Evolutionary conservation across 1,140 invertebrate genomes (phyloP), one percentile per base, ranked within the genome.

Genomic region (Bombus superbus): DNA sequence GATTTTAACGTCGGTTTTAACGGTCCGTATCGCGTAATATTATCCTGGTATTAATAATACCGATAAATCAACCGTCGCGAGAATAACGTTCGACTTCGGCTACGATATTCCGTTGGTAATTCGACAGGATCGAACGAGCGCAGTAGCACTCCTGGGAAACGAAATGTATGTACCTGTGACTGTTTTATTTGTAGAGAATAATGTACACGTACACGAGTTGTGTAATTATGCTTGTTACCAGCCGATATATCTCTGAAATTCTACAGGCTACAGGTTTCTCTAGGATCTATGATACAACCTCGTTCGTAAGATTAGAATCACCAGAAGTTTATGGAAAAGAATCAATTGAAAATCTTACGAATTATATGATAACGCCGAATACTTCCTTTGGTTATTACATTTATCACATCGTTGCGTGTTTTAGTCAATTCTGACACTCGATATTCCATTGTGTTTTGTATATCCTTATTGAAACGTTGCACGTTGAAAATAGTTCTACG

Each of bases 1-100:
- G 88, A 89, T 89, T 89, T 89, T 89, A 89, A 89, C 88, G 88
- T 88, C 85, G 88, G 88, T 89, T 89, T 89, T 89, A 89, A 89
- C 88, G 88, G 88, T 68, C 80, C 88, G 88, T 89, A 89, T 89
- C 88, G 84, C 88, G 88, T 89, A 89, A 89, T 89, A 89, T 89
- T 89, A 89, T 89, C 88, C 88, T 25, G 86, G 76, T 89, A 89
- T 89, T 89, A 89, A 89, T 89, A 89, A 89, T 89, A 81, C 79
- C 88, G 72, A 89, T 89, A 89, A 89, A 89, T 89, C 88, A 89
- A 89, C 84, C 85, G 76, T 81, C 88, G 77, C 66, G 88, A 88
- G 88, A 89, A 89, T 89, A 89, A 89, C 88, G 88, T 89, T 86
- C 88, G 88, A 89, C 88, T 89, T 89, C 77, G 85, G 75, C 64